These are phyloP conservation scores for Drosophila buzzatii DNA, from an alignment of 2,888 invertebrate species.

Conservation along the genomic window DNA sequence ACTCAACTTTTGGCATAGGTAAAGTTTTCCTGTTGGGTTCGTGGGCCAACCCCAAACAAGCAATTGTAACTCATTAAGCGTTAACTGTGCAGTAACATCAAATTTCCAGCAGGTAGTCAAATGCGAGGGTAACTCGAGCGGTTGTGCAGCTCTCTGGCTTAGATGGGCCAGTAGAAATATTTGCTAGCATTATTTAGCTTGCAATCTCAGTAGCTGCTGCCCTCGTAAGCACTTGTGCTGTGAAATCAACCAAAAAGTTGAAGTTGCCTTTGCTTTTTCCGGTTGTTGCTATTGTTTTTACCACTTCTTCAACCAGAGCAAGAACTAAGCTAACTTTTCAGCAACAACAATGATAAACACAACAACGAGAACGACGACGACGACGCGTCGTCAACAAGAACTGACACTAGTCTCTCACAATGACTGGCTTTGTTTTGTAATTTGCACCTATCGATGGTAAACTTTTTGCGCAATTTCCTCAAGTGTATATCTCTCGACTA, in stretches of 20 bases:
- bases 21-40: slow-evolving; percentile 52
- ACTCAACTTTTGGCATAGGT: slow-evolving; percentile 67
- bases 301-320: slow-evolving; percentile 32
- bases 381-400: slow-evolving; percentile 16
- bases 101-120: slow-evolving; percentile 45
- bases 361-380: slow-evolving; percentile 14
- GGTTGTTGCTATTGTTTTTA: slow-evolving; percentile 27
- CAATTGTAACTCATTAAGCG: slow-evolving; percentile 78
- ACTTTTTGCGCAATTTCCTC: slow-evolving; percentile 60
- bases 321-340: slow-evolving; percentile 30
- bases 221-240: slow-evolving; percentile 22
- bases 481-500: slow-evolving; percentile 26
- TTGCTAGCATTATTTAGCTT: neutral
- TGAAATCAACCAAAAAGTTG: slow-evolving; percentile 50
- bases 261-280: slow-evolving; percentile 38
- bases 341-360: slow-evolving; percentile 30
- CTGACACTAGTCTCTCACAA: slow-evolving; percentile 33
- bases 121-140: slow-evolving; percentile 30
- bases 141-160: neutral
- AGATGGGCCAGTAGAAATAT: neutral
- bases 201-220: neutral
- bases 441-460: slow-evolving; percentile 80
- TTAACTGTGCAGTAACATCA: slow-evolving; percentile 59
- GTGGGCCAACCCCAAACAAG: slow-evolving; percentile 51
- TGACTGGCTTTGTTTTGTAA: slow-evolving; percentile 76